Evolutionary conservation across 2,797 vertebrate genomes (phyloP).

Genomic region (Micromesistius poutassou): DNA sequence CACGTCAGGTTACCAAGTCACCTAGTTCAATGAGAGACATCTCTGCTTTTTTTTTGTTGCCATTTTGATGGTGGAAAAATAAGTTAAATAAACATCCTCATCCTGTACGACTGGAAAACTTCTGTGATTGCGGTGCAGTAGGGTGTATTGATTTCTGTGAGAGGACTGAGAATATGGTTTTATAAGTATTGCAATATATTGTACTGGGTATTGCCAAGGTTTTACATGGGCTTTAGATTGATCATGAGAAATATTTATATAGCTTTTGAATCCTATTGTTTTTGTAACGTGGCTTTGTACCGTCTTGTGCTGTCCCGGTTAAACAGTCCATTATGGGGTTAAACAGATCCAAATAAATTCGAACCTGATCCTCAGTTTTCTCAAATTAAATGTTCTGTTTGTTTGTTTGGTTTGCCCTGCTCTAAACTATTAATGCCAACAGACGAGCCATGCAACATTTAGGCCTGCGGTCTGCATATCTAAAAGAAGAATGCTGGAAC

Average conservation of each 20-base stretch:
- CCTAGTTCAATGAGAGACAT: neutral
- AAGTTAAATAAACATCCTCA: too few relatives aligned
- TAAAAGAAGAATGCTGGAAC: neutral
- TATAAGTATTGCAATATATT: too few relatives aligned
- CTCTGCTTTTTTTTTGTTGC: too few relatives aligned
- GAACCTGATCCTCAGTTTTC: neutral
- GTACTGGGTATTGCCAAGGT: neutral
- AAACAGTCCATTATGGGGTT: neutral
- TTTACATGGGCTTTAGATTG: too few relatives aligned
- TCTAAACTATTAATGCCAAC: neutral
- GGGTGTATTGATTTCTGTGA: neutral
- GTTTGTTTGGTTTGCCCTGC: neutral
- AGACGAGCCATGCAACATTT: neutral
- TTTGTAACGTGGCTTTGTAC: too few relatives aligned
- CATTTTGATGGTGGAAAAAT: too few relatives aligned
- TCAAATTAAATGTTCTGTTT: neutral
- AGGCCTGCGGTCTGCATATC: neutral
- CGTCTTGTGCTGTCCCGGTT: neutral
- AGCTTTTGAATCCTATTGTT: neutral
- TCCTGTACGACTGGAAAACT: too few relatives aligned
- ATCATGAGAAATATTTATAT: neutral
- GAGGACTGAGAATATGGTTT: too few relatives aligned
- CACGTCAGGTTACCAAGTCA: neutral
- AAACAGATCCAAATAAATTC: neutral
- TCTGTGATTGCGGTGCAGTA: neutral